A percentile compares a stretch with the other conserved stretches of the same genome.
Evolutionary conservation across 2,113 vertebrate species (phyloP).

Genomic region (Himantopus leucocephalus): DNA sequence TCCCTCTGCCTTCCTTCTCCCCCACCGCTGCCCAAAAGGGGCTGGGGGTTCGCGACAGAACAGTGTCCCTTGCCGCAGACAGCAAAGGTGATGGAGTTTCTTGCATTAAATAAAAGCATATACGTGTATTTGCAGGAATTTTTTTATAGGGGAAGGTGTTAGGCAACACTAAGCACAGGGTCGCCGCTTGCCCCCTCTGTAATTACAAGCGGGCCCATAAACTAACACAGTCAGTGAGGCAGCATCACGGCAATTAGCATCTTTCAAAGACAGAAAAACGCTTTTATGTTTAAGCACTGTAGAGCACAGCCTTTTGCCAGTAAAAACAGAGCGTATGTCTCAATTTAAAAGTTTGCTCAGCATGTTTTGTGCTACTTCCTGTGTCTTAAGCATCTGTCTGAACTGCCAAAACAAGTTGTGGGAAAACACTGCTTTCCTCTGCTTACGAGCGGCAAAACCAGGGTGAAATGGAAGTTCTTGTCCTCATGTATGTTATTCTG

Average conservation of each 20-base stretch:
- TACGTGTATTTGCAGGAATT: neutral
- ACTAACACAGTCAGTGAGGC: neutral
- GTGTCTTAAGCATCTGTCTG: conserved; percentile 64
- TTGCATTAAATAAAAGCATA: neutral
- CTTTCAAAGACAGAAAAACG: conserved; percentile 36
- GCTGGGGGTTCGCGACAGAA: neutral
- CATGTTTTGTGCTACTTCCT: conserved; percentile 61
- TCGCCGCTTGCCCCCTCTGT: neutral
- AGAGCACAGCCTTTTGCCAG: conserved; percentile 42
- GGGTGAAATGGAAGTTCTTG: neutral
- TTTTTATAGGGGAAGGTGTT: neutral
- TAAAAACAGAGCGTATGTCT: conserved; percentile 58
- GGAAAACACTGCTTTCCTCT: conserved; percentile 41
- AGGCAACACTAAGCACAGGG: neutral
- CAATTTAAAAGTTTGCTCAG: conserved; percentile 67
- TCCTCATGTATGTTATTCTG: neutral
- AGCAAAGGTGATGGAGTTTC: neutral
- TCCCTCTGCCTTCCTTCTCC: neutral
- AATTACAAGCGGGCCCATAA: neutral
- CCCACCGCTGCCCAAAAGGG: neutral
- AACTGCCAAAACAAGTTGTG: conserved; percentile 46
- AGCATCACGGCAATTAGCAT: neutral
- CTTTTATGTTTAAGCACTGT: conserved; percentile 17
- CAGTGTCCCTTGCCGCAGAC: fast-evolving
- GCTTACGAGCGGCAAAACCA: neutral